phyloP scores from a whole-genome alignment of 2,888 invertebrate genomes.

The Noctuana brunneofusca region DNA sequence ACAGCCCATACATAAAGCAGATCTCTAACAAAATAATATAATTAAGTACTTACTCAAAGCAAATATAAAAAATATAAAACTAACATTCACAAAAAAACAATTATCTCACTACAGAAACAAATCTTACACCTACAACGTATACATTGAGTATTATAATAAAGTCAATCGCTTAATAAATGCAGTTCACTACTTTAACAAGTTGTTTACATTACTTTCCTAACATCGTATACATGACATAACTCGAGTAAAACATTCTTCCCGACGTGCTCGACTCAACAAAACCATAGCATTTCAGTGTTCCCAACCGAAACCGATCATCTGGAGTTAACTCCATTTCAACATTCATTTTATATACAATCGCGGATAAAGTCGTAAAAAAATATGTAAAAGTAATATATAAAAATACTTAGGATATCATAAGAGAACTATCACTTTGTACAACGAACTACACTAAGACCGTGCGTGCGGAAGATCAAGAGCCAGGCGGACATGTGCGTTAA shows the following conservation, averaged over 20 bases:
- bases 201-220: slow-evolving; percentile 64
- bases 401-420: slow-evolving; percentile 81
- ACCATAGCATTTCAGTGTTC: slow-evolving; percentile 53
- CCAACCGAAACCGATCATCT: slow-evolving; percentile 66
- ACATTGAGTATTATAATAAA: slow-evolving; percentile 79
- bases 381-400: slow-evolving; percentile 81
- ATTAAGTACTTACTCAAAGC: slow-evolving; percentile 58
- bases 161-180: slow-evolving; percentile 77
- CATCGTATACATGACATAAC: slow-evolving; percentile 75
- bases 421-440: slow-evolving; percentile 83
- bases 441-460: slow-evolving; percentile 69
- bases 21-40: slow-evolving; percentile 48
- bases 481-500: slow-evolving; percentile 16
- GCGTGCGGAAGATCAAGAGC: slow-evolving; percentile 59
- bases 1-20: slow-evolving; percentile 50
- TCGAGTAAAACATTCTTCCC: slow-evolving; percentile 51
- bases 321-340: slow-evolving; percentile 58
- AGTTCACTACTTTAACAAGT: slow-evolving; percentile 70
- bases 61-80: slow-evolving; percentile 52
- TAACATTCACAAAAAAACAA: slow-evolving; percentile 58
- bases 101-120: slow-evolving; percentile 74
- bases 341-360: slow-evolving; percentile 70
- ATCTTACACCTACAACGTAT: slow-evolving; percentile 76
- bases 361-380: slow-evolving; percentile 80
- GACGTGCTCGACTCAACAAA: slow-evolving; percentile 32